These are phyloP conservation scores for Odontesthes bonariensis DNA, from an alignment of 2,113 vertebrate species.

Conservation along the genomic window DNA sequence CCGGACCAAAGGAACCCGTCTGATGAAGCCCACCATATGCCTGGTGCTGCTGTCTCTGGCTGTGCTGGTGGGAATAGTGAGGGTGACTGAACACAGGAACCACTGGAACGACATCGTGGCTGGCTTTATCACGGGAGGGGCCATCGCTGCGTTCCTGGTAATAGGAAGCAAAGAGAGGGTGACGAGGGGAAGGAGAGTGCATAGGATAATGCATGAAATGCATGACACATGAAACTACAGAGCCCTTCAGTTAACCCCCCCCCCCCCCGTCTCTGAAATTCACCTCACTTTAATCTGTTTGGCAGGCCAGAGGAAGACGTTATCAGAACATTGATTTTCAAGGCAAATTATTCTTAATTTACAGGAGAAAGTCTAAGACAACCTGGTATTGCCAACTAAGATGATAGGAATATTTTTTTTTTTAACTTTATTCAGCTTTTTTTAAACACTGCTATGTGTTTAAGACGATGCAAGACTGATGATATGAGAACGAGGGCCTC, in stretches of 20 bases:
- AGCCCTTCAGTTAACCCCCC: neutral
- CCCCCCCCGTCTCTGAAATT: too few species aligned
- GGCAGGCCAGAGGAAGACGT: too few species aligned
- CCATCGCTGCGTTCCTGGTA: slow-evolving; percentile 92
- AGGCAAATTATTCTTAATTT: too few species aligned
- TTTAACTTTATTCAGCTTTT: too few species aligned
- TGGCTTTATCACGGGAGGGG: slow-evolving; percentile 88
- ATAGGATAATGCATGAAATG: neutral
- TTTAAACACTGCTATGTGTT: too few species aligned
- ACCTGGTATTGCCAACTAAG: too few species aligned
- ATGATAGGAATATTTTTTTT: too few species aligned
- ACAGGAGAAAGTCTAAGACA: too few species aligned
- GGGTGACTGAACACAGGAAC: slow-evolving; percentile 91
- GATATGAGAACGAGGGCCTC: too few species aligned
- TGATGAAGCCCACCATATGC: slow-evolving; percentile 90
- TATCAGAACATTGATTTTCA: too few species aligned
- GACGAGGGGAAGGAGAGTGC: neutral
- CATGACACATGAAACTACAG: neutral
- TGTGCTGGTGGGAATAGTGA: slow-evolving; percentile 89
- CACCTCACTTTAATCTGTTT: too few species aligned
- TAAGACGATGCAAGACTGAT: too few species aligned
- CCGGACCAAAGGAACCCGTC: slow-evolving; percentile 89
- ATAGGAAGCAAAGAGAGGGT: slow-evolving; percentile 17
- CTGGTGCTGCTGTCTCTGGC: slow-evolving; percentile 88
- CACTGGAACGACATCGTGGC: slow-evolving; percentile 93